Conservation (phyloP, 1,140 invertebrate genomes). For the Lerema accius region DNA sequence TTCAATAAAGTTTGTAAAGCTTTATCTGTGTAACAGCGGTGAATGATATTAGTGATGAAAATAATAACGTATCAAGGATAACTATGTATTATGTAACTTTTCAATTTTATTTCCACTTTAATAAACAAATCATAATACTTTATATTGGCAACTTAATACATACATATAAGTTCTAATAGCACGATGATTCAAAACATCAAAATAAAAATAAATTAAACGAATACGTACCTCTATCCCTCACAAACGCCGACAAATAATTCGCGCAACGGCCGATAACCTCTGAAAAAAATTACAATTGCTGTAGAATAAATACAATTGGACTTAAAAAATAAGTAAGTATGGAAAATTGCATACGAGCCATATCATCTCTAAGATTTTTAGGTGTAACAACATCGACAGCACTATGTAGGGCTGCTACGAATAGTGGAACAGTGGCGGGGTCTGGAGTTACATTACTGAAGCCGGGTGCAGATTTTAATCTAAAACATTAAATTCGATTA, state of each 20-base stretch:
- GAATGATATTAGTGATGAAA: too few species aligned
- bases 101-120: too few species aligned
- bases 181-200: too few species aligned
- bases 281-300: slow-evolving; percentile 46
- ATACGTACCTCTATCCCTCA: slow-evolving; percentile 58
- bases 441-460: slow-evolving; percentile 46
- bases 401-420: slow-evolving; percentile 48
- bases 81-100: too few species aligned
- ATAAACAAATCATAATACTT: too few species aligned
- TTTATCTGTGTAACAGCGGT: slow-evolving; percentile 47
- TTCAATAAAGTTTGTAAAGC: slow-evolving; percentile 50
- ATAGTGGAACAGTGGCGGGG: slow-evolving; percentile 43
- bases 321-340: slow-evolving; percentile 7
- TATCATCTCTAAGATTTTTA: slow-evolving; percentile 46
- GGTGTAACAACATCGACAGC: slow-evolving; percentile 55
- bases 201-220: neutral
- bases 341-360: slow-evolving; percentile 46
- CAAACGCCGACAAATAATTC: slow-evolving; percentile 64
- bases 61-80: too few species aligned
- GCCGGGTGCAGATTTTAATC: slow-evolving; percentile 61
- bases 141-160: too few species aligned
- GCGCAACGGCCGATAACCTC: slow-evolving; percentile 57
- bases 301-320: too few species aligned
- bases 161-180: too few species aligned
- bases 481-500: slow-evolving; percentile 32